These are phyloP conservation scores for Zosterops lateralis DNA, from an alignment of 2,113 vertebrate species.

Conservation along the genomic window DNA sequence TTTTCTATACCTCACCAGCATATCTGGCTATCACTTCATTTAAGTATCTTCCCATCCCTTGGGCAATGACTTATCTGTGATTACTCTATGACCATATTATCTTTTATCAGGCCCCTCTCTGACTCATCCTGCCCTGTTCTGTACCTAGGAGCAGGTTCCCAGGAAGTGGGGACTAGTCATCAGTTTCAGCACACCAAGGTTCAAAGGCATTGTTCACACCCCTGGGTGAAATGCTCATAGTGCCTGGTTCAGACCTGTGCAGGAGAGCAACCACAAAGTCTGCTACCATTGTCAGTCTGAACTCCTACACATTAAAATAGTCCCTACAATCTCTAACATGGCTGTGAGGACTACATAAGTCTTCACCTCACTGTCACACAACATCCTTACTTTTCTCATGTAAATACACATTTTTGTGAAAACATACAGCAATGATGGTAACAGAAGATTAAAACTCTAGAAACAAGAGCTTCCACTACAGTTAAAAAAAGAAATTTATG, in stretches of 20 bases:
- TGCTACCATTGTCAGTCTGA: background rate
- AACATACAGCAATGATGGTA: background rate
- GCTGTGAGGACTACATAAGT: background rate
- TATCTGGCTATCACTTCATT: slow-evolving; percentile 11
- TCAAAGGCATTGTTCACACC: background rate
- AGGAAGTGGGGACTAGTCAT: slow-evolving; percentile 14
- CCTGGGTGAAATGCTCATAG: background rate
- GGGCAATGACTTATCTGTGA: background rate
- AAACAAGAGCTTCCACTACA: background rate
- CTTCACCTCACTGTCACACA: background rate
- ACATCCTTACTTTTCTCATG: background rate
- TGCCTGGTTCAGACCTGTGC: background rate
- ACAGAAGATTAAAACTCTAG: background rate
- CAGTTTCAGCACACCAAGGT: background rate
- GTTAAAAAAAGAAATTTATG: slow-evolving; percentile 32
- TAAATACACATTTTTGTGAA: background rate
- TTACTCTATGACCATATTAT: slow-evolving; percentile 30
- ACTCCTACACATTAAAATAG: background rate
- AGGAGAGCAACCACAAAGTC: background rate
- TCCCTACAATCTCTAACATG: background rate
- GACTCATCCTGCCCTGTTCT: slow-evolving; percentile 23
- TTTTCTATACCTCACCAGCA: background rate
- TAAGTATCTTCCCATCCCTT: slow-evolving; percentile 10
- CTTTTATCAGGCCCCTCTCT: slow-evolving; percentile 33
- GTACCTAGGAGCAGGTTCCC: slow-evolving; percentile 28